Evolutionary conservation across 2,888 invertebrate genomes (phyloP).

Genomic region (Coelopa pilipes): DNA sequence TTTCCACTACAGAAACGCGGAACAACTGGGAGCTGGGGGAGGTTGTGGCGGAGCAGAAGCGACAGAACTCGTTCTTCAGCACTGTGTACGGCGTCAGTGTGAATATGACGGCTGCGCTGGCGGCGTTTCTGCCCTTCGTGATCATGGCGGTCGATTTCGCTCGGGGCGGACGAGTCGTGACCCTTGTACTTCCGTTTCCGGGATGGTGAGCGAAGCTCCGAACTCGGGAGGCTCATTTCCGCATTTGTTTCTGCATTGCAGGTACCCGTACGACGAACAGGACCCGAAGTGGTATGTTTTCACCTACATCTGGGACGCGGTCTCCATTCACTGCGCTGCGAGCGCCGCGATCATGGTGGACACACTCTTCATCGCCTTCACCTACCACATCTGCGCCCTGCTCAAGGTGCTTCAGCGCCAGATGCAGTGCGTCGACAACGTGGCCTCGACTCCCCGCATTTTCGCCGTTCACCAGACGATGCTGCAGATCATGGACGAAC

Average conservation of each 20-base stretch:
- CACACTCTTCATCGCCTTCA: slow-evolving; percentile 43
- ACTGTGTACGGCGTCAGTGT: background rate
- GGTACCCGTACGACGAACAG: slow-evolving; percentile 34
- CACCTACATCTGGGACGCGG: slow-evolving; percentile 38
- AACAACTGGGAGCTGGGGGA: background rate
- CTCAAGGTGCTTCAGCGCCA: slow-evolving; percentile 46
- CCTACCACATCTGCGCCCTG: slow-evolving; percentile 47
- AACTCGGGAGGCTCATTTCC: too few relatives aligned
- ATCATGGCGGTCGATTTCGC: background rate
- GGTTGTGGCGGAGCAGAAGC: background rate
- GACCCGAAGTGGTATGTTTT: slow-evolving; percentile 39
- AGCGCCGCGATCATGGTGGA: slow-evolving; percentile 43
- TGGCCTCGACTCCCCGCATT: background rate
- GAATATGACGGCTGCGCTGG: background rate
- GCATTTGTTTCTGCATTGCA: background rate
- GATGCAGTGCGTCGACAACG: slow-evolving; percentile 29
- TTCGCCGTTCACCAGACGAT: slow-evolving; percentile 42
- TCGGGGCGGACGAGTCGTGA: background rate
- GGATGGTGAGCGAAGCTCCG: background rate
- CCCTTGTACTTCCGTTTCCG: background rate
- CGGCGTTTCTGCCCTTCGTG: background rate
- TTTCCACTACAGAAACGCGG: background rate
- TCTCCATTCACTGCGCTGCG: slow-evolving; percentile 39
- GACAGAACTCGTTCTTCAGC: background rate
- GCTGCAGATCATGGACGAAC: slow-evolving; percentile 39